Percentiles rank a stretch among this genome's conserved stretches.
phyloP scores from a whole-genome alignment of 2,888 invertebrate genomes.

The Pristionchus fissidentatus region DNA sequence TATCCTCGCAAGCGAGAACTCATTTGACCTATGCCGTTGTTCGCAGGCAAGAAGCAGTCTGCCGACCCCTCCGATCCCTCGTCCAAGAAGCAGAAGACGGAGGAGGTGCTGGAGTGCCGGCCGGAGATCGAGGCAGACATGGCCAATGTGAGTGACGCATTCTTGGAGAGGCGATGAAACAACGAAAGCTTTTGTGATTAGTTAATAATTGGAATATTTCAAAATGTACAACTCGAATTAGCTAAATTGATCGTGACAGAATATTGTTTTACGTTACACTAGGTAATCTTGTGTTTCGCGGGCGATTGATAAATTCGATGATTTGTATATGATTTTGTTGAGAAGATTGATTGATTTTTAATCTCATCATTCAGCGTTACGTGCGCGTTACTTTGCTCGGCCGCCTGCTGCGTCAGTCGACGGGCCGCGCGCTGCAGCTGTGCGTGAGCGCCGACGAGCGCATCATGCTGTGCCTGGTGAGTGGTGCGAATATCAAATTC shows the following conservation, averaged over 20 bases:
- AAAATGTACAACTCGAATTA: too few species aligned
- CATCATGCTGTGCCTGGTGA: conserved; percentile 84
- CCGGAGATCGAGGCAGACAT: conserved; percentile 46
- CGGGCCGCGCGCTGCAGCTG: conserved; percentile 86
- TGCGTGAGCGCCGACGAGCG: conserved; percentile 84
- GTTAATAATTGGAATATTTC: too few species aligned
- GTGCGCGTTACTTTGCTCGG: conserved; percentile 87
- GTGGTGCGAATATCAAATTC: conserved; percentile 17
- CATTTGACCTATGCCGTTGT: conserved; percentile 51
- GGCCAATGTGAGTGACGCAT: conserved; percentile 50
- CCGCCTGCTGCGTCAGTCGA: conserved; percentile 85
- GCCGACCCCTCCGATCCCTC: conserved; percentile 62
- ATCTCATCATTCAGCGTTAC: conserved; percentile 79
- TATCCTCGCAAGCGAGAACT: too few species aligned
- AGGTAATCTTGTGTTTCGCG: too few species aligned
- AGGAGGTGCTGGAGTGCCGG: conserved; percentile 20
- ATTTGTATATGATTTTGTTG: too few species aligned
- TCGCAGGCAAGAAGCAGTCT: conserved; percentile 48
- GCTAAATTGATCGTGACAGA: too few species aligned
- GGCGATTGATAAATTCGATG: too few species aligned
- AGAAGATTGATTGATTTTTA: too few species aligned
- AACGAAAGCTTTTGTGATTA: too few species aligned
- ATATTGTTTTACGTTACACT: too few species aligned
- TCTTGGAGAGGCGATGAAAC: neutral
- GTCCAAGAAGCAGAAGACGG: conserved; percentile 48